These are phyloP conservation scores for Melanchra persicariae DNA, from an alignment of 2,888 invertebrate species.

Conservation along the genomic window DNA sequence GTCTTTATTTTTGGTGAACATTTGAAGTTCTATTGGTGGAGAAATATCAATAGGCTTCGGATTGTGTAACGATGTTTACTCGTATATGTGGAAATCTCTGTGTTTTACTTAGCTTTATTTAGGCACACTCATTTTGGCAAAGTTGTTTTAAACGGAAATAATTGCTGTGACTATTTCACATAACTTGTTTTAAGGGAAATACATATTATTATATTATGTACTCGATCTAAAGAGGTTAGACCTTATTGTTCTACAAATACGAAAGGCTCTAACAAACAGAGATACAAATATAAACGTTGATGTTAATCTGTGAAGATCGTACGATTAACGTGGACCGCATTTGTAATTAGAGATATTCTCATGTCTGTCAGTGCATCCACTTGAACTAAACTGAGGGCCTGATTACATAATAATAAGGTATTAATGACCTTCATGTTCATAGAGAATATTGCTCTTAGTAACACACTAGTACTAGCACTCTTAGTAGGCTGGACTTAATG, in stretches of 20 bases:
- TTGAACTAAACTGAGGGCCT: conserved; percentile 34
- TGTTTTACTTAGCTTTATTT: background rate
- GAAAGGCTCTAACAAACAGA: conserved; percentile 24
- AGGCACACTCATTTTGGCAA: background rate
- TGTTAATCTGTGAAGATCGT: conserved; percentile 65
- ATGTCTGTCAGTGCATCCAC: conserved; percentile 70
- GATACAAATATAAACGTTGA: conserved; percentile 44
- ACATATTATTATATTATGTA: no score
- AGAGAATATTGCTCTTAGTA: conserved; percentile 30
- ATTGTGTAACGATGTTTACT: conserved; percentile 41
- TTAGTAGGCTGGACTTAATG: conserved; percentile 19
- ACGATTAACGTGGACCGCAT: conserved; percentile 69
- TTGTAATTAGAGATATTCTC: conserved; percentile 79
- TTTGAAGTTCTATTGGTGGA: conserved; percentile 49
- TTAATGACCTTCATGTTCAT: conserved; percentile 27
- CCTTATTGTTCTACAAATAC: conserved; percentile 27
- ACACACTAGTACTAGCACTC: background rate
- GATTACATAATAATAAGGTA: conserved; percentile 34
- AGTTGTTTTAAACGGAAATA: background rate
- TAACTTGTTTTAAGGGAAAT: no score
- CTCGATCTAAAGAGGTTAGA: conserved; percentile 2
- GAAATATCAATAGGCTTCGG: conserved; percentile 42
- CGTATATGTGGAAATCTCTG: conserved; percentile 16
- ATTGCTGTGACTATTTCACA: background rate
- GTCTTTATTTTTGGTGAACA: conserved; percentile 57